phyloP scores from a whole-genome alignment of 2,113 vertebrate species.

The Lynx canadensis region DNA sequence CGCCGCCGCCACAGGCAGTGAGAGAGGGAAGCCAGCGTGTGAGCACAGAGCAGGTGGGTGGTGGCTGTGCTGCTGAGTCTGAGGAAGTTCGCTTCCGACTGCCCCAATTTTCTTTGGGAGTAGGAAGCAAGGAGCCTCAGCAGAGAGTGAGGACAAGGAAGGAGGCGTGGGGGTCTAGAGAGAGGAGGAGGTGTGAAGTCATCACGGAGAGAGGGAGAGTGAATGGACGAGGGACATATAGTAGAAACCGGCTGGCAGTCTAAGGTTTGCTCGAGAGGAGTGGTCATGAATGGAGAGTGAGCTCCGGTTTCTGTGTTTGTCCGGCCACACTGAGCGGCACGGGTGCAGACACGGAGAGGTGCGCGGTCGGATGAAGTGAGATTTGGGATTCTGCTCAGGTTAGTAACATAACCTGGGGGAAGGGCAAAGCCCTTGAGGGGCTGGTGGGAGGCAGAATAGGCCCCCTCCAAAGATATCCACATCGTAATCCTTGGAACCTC shows the following conservation, averaged over 20 bases:
- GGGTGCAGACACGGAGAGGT: background rate
- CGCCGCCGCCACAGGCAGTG: fast-evolving
- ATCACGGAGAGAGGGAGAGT: background rate
- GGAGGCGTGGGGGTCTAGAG: constrained; percentile 16
- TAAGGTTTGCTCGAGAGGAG: fast-evolving
- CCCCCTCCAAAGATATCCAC: background rate
- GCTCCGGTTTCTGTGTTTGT: background rate
- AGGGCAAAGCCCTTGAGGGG: background rate
- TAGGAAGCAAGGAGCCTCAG: constrained; percentile 25
- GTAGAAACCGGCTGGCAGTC: background rate
- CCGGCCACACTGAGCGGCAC: background rate
- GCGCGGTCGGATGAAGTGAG: background rate
- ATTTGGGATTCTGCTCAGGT: background rate
- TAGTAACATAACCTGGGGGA: background rate
- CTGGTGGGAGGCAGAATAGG: background rate
- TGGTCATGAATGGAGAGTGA: background rate
- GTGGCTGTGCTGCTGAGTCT: background rate
- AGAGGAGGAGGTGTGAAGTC: background rate
- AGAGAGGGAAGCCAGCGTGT: background rate
- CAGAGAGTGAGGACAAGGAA: background rate
- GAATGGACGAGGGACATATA: background rate
- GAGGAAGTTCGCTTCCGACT: constrained; percentile 24
- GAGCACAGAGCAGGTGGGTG: constrained; percentile 18
- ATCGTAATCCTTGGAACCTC: background rate
- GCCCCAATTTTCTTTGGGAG: constrained; percentile 40